Evolutionary conservation across 2,113 vertebrate species (phyloP).

Genomic region (Rhombomys opimus): DNA sequence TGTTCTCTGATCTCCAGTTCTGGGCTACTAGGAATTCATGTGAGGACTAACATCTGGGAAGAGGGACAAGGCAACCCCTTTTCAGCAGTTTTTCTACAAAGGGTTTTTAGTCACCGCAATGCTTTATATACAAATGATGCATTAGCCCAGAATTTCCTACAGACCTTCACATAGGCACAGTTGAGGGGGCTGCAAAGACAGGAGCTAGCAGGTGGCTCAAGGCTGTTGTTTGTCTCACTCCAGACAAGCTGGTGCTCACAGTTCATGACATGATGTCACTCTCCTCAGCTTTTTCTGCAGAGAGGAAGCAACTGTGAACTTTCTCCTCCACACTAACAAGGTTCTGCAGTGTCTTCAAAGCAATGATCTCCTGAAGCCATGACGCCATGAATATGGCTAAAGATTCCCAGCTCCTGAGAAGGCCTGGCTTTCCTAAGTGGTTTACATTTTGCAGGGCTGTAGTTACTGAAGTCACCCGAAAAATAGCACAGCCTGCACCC

Average conservation of each 20-base stretch:
- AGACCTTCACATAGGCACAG: not conserved
- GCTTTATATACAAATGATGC: not conserved
- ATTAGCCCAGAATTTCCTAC: not conserved
- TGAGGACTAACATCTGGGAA: not conserved
- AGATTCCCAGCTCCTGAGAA: not conserved
- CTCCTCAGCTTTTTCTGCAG: not conserved
- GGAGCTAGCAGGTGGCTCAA: no score
- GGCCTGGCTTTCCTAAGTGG: not conserved
- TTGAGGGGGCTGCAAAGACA: not conserved
- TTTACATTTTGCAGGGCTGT: not conserved
- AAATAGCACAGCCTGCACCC: not conserved
- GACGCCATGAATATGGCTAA: not conserved
- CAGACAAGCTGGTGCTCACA: no score
- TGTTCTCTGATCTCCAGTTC: not conserved
- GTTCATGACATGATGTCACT: no score
- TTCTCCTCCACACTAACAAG: not conserved
- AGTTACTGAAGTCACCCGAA: not conserved
- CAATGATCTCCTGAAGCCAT: not conserved
- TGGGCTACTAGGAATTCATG: not conserved
- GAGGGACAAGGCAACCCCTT: not conserved
- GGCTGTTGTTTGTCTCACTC: not conserved
- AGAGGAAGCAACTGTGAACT: no score
- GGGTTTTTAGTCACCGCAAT: not conserved
- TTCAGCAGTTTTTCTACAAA: no score
- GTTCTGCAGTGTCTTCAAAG: not conserved